Evolutionary conservation across 2,888 invertebrate species (phyloP), one percentile per base, ranked within the genome.

Genomic region (Linnaemya vulpina): DNA sequence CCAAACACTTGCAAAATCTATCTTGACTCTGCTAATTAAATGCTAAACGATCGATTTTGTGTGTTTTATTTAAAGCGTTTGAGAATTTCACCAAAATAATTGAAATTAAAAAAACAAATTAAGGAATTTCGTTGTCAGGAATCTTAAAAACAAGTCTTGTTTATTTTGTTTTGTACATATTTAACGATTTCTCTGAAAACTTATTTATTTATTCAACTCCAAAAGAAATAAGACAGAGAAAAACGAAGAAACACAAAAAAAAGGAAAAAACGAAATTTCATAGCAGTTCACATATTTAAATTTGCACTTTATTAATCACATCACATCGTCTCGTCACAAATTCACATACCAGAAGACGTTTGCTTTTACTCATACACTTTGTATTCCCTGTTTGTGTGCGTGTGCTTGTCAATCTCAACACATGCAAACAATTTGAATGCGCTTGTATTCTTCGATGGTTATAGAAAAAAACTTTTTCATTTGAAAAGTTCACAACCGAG

Each of bases 261-360:
- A 2, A 22, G 10, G 30, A 60, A 15, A 46, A 67, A 25, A 40
- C 40, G 53, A 70, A 76, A 71, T 78, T 58, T 17, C 58, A 51
- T 30, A 30, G 3, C 3, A 30, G 30, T 30, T 3, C 30, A 30
- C 30, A 30, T 82, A 79, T 85, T 82, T 82, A 85, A 85, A 82
- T 85, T 85, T 79, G 85, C 85, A 85, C 85, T 85, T 85, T 85
- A 81, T 78, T 82, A 85, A 79, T 85, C 85, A 85, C 85, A 85
- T 82, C 85, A 81, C 84, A 85, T 75, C 81, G 78, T 82, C 76
- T 76, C 85, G 78, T 85, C 85, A 85, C 78, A 78, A 85, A 78
- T 78, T 82, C 85, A 67, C 82, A 85, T 85, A 82, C 75, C 77
- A 82, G 58, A 71, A 30, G 62, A 53, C 43, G 51, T 60, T 51